Conservation (phyloP, 53 echinoderm and acorn worm genomes). For the Hippasteria phrygiana region DNA sequence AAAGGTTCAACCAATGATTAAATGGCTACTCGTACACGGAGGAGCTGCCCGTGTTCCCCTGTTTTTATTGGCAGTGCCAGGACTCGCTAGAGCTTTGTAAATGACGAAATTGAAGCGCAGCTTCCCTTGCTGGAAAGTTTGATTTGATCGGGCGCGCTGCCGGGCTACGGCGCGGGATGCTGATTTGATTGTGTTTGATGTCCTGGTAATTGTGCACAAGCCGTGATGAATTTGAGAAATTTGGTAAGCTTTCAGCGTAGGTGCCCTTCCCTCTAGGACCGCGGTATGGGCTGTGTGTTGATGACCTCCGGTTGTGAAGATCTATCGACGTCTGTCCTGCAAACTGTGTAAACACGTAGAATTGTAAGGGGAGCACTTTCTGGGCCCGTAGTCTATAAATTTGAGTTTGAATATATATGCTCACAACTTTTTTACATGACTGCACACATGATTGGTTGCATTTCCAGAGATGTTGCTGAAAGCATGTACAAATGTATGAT, state of each 20-base stretch:
- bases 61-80: too few species aligned
- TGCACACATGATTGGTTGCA: too few species aligned
- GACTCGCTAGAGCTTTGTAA: too few species aligned
- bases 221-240: conserved; percentile 57
- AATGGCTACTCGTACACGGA: too few species aligned
- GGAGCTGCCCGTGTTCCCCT: too few species aligned
- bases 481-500: too few species aligned
- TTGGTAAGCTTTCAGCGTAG: conserved; percentile 14
- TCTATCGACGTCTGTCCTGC: neutral
- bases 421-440: too few species aligned
- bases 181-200: conserved; percentile 61
- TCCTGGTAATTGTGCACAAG: conserved; percentile 57
- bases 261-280: neutral
- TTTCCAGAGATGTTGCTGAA: too few species aligned
- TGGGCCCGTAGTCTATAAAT: too few species aligned
- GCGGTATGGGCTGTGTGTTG: neutral
- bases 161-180: neutral
- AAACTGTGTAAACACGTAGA: neutral
- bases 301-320: neutral
- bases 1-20: too few species aligned
- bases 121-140: conserved; percentile 2
- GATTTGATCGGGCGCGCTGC: conserved; percentile 12
- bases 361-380: too few species aligned
- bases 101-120: conserved; percentile 22
- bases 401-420: too few species aligned